A percentile compares a stretch with the other conserved stretches of the same genome.
Evolutionary conservation across 1,140 invertebrate genomes (phyloP).

Genomic region (Zaprionus lachaisei): DNA sequence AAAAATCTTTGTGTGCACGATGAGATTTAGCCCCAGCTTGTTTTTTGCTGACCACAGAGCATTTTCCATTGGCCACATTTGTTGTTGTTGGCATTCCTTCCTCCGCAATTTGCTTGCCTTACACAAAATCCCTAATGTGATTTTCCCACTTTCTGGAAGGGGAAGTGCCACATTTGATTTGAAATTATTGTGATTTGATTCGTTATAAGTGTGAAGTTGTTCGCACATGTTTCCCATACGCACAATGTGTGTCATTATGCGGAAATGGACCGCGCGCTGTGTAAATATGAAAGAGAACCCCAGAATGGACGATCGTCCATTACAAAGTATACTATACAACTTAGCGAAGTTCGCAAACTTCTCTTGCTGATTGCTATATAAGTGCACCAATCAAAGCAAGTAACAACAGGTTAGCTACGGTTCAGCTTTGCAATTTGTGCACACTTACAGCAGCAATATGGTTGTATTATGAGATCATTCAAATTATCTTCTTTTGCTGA

Average conservation of each 20-base stretch:
- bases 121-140: slow-evolving; percentile 46
- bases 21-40: slow-evolving; percentile 37
- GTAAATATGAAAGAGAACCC: not conserved
- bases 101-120: slow-evolving; percentile 49
- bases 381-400: not conserved
- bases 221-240: not conserved
- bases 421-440: too few species aligned
- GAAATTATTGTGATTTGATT: slow-evolving; percentile 49
- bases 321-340: not conserved
- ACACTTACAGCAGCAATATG: too few species aligned
- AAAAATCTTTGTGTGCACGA: slow-evolving; percentile 45
- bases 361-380: not conserved
- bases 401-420: too few species aligned
- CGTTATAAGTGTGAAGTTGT: slow-evolving; percentile 21
- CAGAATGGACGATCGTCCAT: not conserved
- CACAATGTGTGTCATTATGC: not conserved
- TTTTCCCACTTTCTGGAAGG: slow-evolving; percentile 17
- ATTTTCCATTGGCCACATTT: slow-evolving; percentile 52
- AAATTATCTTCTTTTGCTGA: too few species aligned
- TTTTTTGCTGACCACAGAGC: slow-evolving; percentile 55
- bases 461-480: too few species aligned
- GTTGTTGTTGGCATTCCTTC: slow-evolving; percentile 33
- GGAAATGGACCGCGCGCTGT: not conserved
- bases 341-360: not conserved
- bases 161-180: slow-evolving; percentile 37